Evolutionary conservation across 2,797 vertebrate species (phyloP), one percentile per base, ranked within the genome.

Genomic region (Euphonia xanthogaster): DNA sequence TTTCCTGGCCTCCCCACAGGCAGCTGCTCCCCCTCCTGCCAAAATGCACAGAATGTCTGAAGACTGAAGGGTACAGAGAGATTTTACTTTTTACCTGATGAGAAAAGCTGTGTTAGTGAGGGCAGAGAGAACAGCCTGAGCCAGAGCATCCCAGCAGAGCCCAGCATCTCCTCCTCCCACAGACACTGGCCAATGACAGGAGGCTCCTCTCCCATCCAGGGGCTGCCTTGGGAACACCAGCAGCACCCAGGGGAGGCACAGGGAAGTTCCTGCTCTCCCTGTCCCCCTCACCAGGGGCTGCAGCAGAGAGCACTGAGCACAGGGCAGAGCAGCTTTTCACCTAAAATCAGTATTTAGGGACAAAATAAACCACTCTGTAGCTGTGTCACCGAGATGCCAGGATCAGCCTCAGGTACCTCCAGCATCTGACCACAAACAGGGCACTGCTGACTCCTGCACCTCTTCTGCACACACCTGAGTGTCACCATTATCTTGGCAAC

Each of bases 11-110:
- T 31, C 28, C 48, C 37, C 45, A 37, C 7, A 33, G 17, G 10
- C 54, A 53, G 53, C 37, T 39, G 35, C 70, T 79, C 76, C 75
- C 1, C 0, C 2, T 39, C 48, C 39, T 27, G 47, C 0, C 0
- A 10, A 77, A 62, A 30, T 1, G 42, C 39, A 63, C 25, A 40
- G 17, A 79, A 37, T 23, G 10, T 21, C 58, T 20, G 5, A 28
- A 44, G 28, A 11, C 8, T 22, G 39, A n/a, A 42, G 7, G 4
- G 30, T 57, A n/a, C 21, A 48, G 58, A 0, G 6, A 50, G 18
- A 35, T 17, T 22, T 1, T 9, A 3, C 4, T 35, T 35, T 21
- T 35, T 2, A 42, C 74, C 44, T 33, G n/a, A 53, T 23, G 5
- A 2, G 42, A 42, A 70, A 79, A 68, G 33, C 9, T 2, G 3